Conservation (phyloP, 2,113 vertebrate species). For the Prolemur simus region DNA sequence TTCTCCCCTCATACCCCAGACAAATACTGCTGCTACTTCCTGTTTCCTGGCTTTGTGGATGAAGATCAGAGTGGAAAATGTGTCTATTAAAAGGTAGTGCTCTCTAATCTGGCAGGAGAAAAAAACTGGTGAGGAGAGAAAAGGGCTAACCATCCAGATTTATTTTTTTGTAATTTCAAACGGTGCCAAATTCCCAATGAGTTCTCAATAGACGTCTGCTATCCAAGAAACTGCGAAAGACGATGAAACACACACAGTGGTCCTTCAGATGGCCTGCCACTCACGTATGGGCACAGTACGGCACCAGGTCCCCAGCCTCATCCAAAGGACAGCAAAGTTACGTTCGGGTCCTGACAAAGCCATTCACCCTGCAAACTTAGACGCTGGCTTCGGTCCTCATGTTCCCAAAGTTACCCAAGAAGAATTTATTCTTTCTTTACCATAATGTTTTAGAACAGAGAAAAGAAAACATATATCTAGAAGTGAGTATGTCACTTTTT, state of each 20-base stretch:
- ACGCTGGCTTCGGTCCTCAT: neutral
- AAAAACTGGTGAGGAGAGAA: neutral
- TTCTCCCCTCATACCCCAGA: neutral
- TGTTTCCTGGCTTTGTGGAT: neutral
- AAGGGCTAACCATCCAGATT: neutral
- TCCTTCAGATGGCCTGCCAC: neutral
- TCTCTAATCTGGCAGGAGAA: neutral
- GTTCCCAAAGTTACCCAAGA: neutral
- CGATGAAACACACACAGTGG: neutral
- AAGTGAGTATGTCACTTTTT: accelerated
- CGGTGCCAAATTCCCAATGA: neutral
- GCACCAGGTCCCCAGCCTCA: neutral
- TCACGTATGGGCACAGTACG: neutral
- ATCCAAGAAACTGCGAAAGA: neutral
- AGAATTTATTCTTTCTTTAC: neutral
- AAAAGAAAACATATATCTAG: neutral
- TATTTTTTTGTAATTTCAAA: neutral
- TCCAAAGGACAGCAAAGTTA: neutral
- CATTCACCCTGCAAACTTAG: neutral
- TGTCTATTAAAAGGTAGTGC: neutral
- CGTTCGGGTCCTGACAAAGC: neutral
- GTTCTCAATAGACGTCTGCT: neutral
- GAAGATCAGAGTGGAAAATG: neutral
- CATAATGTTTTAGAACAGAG: neutral
- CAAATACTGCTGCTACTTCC: neutral